These are phyloP conservation scores for Babylonia areolata DNA, from an alignment of 1,140 invertebrate species.

Conservation along the genomic window DNA sequence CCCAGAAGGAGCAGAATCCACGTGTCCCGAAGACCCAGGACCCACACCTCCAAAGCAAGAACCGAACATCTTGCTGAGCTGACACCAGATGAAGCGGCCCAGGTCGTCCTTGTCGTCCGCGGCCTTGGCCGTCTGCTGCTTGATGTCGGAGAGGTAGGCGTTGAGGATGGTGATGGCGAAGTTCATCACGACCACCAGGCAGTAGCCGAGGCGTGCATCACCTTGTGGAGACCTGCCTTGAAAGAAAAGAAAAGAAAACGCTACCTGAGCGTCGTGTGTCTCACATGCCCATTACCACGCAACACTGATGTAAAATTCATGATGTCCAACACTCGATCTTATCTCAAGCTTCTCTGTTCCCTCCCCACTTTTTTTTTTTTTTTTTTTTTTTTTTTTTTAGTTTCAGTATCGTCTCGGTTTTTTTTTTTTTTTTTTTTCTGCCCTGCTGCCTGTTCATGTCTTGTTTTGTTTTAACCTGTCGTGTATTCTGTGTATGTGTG, in stretches of 20 bases:
- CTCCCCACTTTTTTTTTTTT: too few species aligned
- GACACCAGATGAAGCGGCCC: neutral
- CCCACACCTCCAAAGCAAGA: neutral
- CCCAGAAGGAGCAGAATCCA: neutral
- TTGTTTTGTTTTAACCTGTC: too few species aligned
- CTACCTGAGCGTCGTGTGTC: too few species aligned
- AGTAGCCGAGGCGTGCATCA: conserved; percentile 25
- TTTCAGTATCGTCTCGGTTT: too few species aligned
- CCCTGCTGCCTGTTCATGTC: too few species aligned
- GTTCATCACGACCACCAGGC: conserved; percentile 15
- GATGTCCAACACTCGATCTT: too few species aligned
- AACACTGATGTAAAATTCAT: too few species aligned
- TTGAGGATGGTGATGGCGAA: conserved; percentile 29
- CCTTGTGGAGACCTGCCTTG: neutral
- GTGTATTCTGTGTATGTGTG: neutral
- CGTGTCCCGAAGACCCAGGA: neutral
- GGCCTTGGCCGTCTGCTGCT: neutral
- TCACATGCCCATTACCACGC: too few species aligned
- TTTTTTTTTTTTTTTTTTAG: too few species aligned
- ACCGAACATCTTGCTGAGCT: neutral
- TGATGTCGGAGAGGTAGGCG: neutral
- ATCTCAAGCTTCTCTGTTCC: too few species aligned
- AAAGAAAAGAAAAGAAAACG: too few species aligned
- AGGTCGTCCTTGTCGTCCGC: neutral
- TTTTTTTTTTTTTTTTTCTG: too few species aligned